Conservation (phyloP, 2,888 invertebrate species). For the Pristionchus arcanus region DNA sequence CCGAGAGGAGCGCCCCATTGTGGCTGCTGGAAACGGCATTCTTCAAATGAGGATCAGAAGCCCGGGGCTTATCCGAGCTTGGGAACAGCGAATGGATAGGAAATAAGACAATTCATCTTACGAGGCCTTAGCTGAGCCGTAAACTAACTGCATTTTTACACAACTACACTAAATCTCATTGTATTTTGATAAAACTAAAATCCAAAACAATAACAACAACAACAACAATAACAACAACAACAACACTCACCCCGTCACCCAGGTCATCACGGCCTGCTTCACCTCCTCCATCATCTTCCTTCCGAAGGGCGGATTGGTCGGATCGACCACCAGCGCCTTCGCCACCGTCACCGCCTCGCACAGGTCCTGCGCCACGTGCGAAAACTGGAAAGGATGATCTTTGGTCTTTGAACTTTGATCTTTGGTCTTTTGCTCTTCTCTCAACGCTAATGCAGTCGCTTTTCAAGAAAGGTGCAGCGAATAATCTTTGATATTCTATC, state of each 20-base stretch:
- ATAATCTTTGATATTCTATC: too few species aligned
- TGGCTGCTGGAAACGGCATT: neutral
- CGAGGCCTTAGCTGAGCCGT: too few species aligned
- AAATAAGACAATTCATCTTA: too few species aligned
- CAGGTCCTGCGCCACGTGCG: conserved; percentile 28
- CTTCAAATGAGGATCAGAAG: too few species aligned
- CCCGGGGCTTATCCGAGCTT: too few species aligned
- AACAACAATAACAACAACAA: neutral
- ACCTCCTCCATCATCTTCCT: neutral
- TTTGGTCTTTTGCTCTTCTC: too few species aligned
- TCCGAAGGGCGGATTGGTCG: neutral
- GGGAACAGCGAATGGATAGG: too few species aligned
- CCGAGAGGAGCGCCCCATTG: conserved; percentile 15
- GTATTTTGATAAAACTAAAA: too few species aligned
- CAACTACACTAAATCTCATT: too few species aligned
- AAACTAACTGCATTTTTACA: too few species aligned
- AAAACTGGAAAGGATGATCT: neutral
- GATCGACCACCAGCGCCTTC: neutral
- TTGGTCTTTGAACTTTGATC: neutral
- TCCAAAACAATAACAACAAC: neutral
- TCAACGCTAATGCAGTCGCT: too few species aligned
- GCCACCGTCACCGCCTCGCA: neutral
- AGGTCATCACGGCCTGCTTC: neutral
- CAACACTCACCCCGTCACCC: neutral
- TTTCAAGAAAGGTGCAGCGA: too few species aligned